These are phyloP conservation scores for Cheilosia variabilis DNA, from an alignment of 2,888 invertebrate genomes.

Conservation along the genomic window DNA sequence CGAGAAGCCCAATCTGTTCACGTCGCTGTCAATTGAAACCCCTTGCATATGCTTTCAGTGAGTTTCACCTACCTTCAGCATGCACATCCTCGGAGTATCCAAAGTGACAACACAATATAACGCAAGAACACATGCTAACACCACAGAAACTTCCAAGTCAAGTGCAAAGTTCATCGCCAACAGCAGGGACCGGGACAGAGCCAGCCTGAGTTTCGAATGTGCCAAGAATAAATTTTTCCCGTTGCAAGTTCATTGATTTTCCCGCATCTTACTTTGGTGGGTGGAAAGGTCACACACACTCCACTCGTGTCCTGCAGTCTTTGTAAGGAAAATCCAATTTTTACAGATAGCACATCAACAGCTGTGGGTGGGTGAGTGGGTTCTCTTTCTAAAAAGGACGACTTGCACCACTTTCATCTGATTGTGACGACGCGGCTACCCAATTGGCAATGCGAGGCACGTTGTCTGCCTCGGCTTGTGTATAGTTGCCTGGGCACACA, in stretches of 20 bases:
- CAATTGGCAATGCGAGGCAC: slow-evolving; percentile 71
- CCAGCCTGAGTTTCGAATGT: slow-evolving; percentile 59
- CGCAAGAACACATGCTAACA: slow-evolving; percentile 70
- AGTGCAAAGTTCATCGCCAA: slow-evolving; percentile 73
- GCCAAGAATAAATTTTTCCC: slow-evolving; percentile 69
- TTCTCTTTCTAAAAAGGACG: slow-evolving; percentile 18
- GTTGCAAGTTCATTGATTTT: slow-evolving; percentile 75
- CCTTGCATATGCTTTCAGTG: slow-evolving; percentile 64
- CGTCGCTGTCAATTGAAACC: slow-evolving; percentile 50
- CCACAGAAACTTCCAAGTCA: slow-evolving; percentile 65
- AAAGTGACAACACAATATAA: slow-evolving; percentile 69
- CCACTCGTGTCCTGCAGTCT: slow-evolving; percentile 59
- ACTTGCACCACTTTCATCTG: slow-evolving; percentile 48
- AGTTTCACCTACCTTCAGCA: slow-evolving; percentile 52
- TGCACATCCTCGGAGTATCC: slow-evolving; percentile 37
- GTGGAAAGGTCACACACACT: slow-evolving; percentile 57
- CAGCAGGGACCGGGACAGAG: slow-evolving; percentile 29
- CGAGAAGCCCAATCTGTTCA: neutral
- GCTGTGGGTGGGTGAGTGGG: slow-evolving; percentile 6
- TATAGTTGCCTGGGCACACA: slow-evolving; percentile 10
- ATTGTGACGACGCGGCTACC: slow-evolving; percentile 45
- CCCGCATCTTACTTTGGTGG: slow-evolving; percentile 65
- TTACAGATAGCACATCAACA: slow-evolving; percentile 21
- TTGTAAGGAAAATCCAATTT: slow-evolving; percentile 59
- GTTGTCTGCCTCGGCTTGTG: slow-evolving; percentile 57